phyloP scores from a whole-genome alignment of 2,797 vertebrate genomes.

The Takifugu ocellatus region DNA sequence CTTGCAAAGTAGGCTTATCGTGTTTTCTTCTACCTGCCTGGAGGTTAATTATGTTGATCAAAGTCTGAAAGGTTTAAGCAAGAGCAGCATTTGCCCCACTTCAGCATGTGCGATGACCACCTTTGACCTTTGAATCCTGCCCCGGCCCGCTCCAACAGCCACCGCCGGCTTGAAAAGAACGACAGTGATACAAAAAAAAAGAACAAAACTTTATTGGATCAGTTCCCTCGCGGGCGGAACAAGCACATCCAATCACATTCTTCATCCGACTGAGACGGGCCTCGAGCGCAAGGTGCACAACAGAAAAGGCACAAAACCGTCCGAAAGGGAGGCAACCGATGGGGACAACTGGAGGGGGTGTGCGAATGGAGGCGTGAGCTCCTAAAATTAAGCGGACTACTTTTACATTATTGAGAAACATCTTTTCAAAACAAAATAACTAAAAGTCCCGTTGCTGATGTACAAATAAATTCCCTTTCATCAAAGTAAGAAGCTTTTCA shows the following conservation, averaged over 20 bases:
- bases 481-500: constrained; percentile 29
- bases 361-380: constrained; percentile 11
- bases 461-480: constrained; percentile 64
- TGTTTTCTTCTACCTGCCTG: constrained; percentile 2
- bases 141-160: neutral
- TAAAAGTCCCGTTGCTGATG: constrained; percentile 42
- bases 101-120: neutral
- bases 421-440: constrained; percentile 9
- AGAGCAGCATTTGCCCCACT: neutral
- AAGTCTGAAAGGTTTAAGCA: constrained; percentile 23
- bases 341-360: neutral
- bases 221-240: constrained; percentile 60
- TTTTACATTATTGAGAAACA: neutral
- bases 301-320: constrained; percentile 69
- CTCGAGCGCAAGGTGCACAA: constrained; percentile 63
- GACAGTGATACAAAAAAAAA: constrained; percentile 68
- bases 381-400: no score
- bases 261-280: constrained; percentile 64
- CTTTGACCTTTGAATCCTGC: constrained; percentile 7
- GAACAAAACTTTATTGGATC: constrained; percentile 76
- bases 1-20: neutral
- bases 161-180: constrained; percentile 14
- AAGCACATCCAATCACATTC: constrained; percentile 64
- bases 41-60: constrained; percentile 1
- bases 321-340: constrained; percentile 11